Base-by-base conservation (phyloP, 2,888 invertebrate species). In the Athripsodes cinereus region DNA sequence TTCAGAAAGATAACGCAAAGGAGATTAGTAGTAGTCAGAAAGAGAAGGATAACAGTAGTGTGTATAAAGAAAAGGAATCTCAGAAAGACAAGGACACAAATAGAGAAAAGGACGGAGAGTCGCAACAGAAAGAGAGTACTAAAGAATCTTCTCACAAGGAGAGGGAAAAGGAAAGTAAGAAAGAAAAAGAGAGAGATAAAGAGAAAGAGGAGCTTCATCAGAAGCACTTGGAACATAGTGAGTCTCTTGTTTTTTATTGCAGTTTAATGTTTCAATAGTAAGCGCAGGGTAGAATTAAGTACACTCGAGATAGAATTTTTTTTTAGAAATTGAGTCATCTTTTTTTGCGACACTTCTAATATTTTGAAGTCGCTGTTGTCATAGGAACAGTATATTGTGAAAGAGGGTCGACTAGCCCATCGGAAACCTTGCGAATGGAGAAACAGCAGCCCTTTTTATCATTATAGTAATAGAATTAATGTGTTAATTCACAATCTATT, bases 11-110 rank as follows among this genome's bases (percentile, higher is more conserved):
- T 35, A 49, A 69, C 62, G 64, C 67, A 62, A 65, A 74, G 73
- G 74, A 76, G 72, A 71, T 71, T 73, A 22, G 34, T 57, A 71
- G 71, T 73, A 22, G 34, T 57, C 11, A 49, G 19, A 74, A 68
- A 70, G 74, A 76, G 70, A 74, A 74, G 34, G 59, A 59, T 64
- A 75, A 18, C 5, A 48, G 19, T 11, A 11, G 21, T 48, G 21
- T 19, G 19, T 8, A 47, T 5, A 49, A 55, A 48, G 55, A 55
- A 6, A 58, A 54, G 6, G 58, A 58, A 31, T 47, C 52, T 21
- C 18, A 20, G n/a, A 57, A 34, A 20, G 55, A 55, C 20, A 57
- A 58, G 47, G 53, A 53, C 21, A 19, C 48, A 21, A 26, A 53
- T 20, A 57, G 40, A 53, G 57, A 57, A 31, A 55, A 55, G 26